A percentile compares a stretch with the other conserved stretches of the same genome.
Conservation (phyloP, 2,888 invertebrate genomes). For the Lepidochrysops patricia region DNA sequence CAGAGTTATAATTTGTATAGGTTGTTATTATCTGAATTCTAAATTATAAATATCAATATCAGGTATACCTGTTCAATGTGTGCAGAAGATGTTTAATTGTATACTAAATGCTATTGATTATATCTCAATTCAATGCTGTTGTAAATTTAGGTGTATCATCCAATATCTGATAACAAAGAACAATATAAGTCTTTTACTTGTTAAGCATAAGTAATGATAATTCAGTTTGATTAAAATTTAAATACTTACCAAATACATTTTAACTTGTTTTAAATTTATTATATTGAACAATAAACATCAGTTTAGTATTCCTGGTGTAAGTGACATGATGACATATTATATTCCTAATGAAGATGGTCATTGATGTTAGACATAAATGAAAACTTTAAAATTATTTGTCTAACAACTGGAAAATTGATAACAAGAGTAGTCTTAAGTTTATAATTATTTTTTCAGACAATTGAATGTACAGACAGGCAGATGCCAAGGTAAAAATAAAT, state of each 20-base stretch:
- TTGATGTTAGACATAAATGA: no score
- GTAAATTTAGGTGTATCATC: not conserved
- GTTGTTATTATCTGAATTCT: no score
- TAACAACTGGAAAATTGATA: not conserved
- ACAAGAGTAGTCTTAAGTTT: not conserved
- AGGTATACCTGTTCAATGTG: no score
- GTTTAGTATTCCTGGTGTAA: no score
- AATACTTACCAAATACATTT: no score
- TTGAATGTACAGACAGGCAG: constrained; percentile 3
- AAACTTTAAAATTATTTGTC: not conserved
- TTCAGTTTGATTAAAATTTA: not conserved
- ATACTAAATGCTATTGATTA: not conserved
- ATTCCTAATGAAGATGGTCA: no score
- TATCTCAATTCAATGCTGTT: no score
- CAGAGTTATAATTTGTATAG: no score
- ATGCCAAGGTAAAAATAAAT: constrained; percentile 1
- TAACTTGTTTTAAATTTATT: no score
- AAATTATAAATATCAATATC: not conserved
- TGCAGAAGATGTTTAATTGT: not conserved
- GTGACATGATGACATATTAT: no score
- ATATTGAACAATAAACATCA: no score
- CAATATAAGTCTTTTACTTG: not conserved
- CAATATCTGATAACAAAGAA: not conserved
- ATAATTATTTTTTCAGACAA: constrained; percentile 1
- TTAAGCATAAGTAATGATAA: not conserved